phyloP scores from a whole-genome alignment of 2,113 vertebrate genomes.

The Sinocyclocheilus maitianheensis region DNA sequence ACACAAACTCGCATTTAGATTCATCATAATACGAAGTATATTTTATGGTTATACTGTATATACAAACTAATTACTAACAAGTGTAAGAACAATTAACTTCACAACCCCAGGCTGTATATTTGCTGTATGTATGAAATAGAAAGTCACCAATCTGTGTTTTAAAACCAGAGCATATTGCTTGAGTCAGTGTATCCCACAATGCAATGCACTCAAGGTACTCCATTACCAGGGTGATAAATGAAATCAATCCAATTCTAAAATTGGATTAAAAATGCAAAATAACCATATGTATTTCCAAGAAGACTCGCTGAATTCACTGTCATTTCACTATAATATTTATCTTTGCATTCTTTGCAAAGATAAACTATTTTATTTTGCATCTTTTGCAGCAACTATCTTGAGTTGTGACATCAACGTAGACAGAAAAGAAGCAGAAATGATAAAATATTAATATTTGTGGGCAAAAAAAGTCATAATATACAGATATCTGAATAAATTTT shows the following conservation, averaged over 20 bases:
- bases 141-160: not conserved
- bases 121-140: not conserved
- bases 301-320: not conserved
- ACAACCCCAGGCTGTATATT: not conserved
- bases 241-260: not conserved
- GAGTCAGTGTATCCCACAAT: not conserved
- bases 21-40: not conserved
- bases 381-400: not conserved
- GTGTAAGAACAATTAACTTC: not conserved
- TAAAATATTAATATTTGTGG: too few relatives aligned
- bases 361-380: not conserved
- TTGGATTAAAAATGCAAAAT: constrained; percentile 5
- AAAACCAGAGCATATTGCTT: not conserved
- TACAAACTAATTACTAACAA: not conserved
- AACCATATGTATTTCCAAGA: not conserved
- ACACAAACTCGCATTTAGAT: not conserved
- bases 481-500: not conserved
- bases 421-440: not conserved
- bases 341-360: constrained; percentile 2
- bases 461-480: not conserved
- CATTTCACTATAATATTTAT: not conserved
- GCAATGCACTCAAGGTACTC: not conserved
- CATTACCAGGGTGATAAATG: too few relatives aligned
- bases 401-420: not conserved
- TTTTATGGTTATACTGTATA: not conserved